Conservation (phyloP, 2,888 invertebrate species). For the Neoscelio sp. region DNA sequence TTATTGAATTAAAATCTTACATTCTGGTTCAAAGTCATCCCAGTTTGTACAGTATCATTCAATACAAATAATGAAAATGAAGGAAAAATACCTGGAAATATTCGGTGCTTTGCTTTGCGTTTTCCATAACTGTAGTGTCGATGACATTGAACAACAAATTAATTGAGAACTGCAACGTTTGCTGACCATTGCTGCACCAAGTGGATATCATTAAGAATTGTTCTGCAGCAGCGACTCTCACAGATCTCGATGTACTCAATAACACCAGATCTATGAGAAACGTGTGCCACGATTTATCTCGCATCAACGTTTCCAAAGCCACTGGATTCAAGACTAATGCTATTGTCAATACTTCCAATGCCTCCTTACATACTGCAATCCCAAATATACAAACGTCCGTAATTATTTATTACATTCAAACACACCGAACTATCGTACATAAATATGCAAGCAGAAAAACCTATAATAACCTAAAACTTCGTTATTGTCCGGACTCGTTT, state of each 20-base stretch:
- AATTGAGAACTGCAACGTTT: slow-evolving; percentile 87
- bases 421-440: too few species aligned
- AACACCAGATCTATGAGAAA: slow-evolving; percentile 95
- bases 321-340: slow-evolving; percentile 95
- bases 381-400: too few species aligned
- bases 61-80: neutral
- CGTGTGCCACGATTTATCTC: slow-evolving; percentile 90
- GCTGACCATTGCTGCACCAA: slow-evolving; percentile 88
- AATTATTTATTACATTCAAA: slow-evolving; percentile 44
- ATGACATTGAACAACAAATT: slow-evolving; percentile 88
- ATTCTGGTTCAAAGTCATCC: too few species aligned
- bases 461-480: slow-evolving; percentile 85
- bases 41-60: too few species aligned
- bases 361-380: slow-evolving; percentile 92
- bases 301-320: slow-evolving; percentile 91
- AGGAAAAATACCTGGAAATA: slow-evolving; percentile 86
- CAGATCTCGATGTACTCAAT: slow-evolving; percentile 90
- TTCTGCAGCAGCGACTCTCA: slow-evolving; percentile 92
- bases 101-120: slow-evolving; percentile 91
- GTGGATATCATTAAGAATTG: slow-evolving; percentile 93
- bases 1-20: too few species aligned
- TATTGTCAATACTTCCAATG: slow-evolving; percentile 95
- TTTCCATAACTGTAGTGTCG: slow-evolving; percentile 86
- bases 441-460: neutral
- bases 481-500: slow-evolving; percentile 86